Evolutionary conservation across 2,113 vertebrate genomes (phyloP).

Genomic region (Apaloderma vittatum): DNA sequence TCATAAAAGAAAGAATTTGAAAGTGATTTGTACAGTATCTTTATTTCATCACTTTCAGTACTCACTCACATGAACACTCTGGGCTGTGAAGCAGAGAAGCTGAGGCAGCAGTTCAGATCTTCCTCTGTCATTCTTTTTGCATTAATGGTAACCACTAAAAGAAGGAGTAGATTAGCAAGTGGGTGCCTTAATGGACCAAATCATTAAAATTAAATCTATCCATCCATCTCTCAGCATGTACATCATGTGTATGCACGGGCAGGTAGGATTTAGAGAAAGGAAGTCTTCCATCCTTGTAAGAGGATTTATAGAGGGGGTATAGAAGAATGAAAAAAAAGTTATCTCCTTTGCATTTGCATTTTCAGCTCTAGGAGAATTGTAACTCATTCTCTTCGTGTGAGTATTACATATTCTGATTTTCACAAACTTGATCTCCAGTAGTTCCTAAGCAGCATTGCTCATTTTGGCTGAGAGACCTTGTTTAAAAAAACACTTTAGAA

Average conservation of each 20-base stretch:
- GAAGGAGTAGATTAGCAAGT: neutral
- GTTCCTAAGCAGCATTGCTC: neutral
- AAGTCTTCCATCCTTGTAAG: neutral
- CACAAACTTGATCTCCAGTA: neutral
- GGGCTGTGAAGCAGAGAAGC: neutral
- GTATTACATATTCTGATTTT: neutral
- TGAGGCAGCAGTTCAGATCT: neutral
- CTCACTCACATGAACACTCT: neutral
- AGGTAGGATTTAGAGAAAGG: neutral
- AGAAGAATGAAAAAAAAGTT: neutral
- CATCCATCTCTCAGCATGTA: neutral
- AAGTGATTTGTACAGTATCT: neutral
- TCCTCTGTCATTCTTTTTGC: neutral
- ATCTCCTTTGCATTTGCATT: neutral
- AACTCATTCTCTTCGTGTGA: neutral
- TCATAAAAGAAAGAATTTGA: neutral
- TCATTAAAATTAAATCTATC: neutral
- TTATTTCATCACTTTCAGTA: neutral
- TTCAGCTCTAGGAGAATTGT: neutral
- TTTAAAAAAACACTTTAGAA: slow-evolving; percentile 37
- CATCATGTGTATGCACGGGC: neutral
- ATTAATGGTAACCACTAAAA: neutral
- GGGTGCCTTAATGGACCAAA: neutral
- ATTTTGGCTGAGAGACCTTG: neutral
- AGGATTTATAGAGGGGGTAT: neutral